These are phyloP conservation scores for Oreochromis grahami DNA, from an alignment of 2,797 vertebrate species.

Conservation along the genomic window DNA sequence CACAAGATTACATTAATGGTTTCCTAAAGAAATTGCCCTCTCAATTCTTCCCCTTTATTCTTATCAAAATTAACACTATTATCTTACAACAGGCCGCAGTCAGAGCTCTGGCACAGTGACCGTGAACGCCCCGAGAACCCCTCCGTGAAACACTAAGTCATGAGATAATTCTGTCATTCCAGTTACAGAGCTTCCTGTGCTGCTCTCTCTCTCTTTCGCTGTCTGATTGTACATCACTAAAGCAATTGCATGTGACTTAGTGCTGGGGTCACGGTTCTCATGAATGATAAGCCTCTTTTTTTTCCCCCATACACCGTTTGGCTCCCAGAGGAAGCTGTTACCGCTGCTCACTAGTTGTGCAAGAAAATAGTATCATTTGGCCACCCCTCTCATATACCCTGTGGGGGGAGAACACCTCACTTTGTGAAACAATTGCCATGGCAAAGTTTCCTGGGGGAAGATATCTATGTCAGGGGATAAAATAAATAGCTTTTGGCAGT, in stretches of 20 bases:
- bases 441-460: conserved; percentile 53
- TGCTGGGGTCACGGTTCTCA: conserved; percentile 49
- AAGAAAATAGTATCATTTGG: conserved; percentile 70
- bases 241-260: conserved; percentile 61
- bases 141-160: conserved; percentile 40
- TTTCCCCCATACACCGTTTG: conserved; percentile 27
- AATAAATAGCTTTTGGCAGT: conserved; percentile 52
- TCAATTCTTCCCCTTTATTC: conserved; percentile 32
- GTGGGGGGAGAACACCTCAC: conserved; percentile 27
- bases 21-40: conserved; percentile 59
- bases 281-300: conserved; percentile 62
- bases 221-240: conserved; percentile 63
- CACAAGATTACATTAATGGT: conserved; percentile 76
- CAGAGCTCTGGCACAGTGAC: conserved; percentile 10
- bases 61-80: conserved; percentile 70
- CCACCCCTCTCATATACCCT: conserved; percentile 48
- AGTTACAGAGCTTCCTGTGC: conserved; percentile 34
- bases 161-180: conserved; percentile 69
- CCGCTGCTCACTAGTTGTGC: conserved; percentile 59
- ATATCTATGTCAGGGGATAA: conserved; percentile 50
- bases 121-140: conserved; percentile 22
- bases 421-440: conserved; percentile 43
- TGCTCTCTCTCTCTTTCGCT: conserved; percentile 18
- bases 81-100: conserved; percentile 59
- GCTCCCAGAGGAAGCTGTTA: conserved; percentile 70